Conservation (phyloP, 2,888 invertebrate genomes). For the Cryptosula pallasiana region DNA sequence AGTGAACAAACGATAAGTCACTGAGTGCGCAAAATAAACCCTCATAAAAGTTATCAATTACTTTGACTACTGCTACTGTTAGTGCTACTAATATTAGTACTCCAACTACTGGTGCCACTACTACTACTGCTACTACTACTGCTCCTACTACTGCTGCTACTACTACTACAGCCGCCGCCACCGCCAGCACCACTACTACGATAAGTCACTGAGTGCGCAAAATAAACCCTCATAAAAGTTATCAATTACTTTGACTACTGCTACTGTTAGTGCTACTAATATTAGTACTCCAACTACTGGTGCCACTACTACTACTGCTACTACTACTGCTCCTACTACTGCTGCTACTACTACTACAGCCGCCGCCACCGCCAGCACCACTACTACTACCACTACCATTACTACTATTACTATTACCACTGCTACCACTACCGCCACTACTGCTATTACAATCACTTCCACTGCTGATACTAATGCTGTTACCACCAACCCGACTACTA, state of each 20-base stretch:
- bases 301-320: background rate
- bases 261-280: background rate
- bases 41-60: no score
- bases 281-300: background rate
- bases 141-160: background rate
- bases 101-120: background rate
- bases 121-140: background rate
- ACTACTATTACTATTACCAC: background rate
- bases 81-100: background rate
- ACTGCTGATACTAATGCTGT: no score
- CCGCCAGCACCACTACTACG: background rate
- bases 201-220: no score
- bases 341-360: background rate
- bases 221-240: no score
- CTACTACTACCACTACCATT: background rate
- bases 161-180: background rate
- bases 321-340: background rate
- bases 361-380: background rate
- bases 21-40: no score
- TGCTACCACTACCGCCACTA: background rate
- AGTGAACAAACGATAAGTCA: no score
- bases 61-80: conserved; percentile 24
- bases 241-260: no score
- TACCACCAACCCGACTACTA: no score
- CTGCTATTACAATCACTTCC: background rate